Conservation (phyloP, 2,113 vertebrate genomes). For the Gopherus evgoodei region DNA sequence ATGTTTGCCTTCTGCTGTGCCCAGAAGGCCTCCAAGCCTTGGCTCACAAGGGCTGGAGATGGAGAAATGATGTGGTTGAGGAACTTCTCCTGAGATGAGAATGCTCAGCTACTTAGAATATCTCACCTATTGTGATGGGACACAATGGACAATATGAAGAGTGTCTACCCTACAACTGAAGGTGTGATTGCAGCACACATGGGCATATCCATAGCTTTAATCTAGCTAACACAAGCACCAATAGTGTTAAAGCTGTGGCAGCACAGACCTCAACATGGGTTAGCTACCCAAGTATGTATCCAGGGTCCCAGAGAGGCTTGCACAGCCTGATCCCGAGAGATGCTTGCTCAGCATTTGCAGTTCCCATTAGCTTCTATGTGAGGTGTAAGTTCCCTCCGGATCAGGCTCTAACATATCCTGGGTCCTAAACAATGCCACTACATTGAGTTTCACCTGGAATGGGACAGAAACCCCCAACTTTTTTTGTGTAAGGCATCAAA, state of each 20-base stretch:
- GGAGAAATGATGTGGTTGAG: neutral
- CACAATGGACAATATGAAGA: neutral
- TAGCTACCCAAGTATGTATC: neutral
- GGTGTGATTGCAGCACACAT: neutral
- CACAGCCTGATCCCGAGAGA: neutral
- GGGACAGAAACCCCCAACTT: neutral
- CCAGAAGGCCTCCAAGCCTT: neutral
- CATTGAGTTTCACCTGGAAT: neutral
- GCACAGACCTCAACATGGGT: neutral
- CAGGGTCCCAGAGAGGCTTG: no score
- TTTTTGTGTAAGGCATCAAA: conserved; percentile 50
- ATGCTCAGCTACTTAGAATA: neutral
- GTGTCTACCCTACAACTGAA: neutral
- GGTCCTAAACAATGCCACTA: no score
- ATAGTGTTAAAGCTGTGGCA: neutral
- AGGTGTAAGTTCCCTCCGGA: no score
- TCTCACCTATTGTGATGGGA: neutral
- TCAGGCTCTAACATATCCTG: no score
- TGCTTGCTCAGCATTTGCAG: neutral
- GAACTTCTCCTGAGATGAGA: neutral
- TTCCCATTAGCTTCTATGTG: neutral
- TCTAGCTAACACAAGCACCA: neutral
- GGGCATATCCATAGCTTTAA: neutral
- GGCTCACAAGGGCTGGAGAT: neutral
- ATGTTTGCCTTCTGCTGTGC: neutral